phyloP scores from a whole-genome alignment of 2,888 invertebrate genomes.

The Diplolepis rosae region DNA sequence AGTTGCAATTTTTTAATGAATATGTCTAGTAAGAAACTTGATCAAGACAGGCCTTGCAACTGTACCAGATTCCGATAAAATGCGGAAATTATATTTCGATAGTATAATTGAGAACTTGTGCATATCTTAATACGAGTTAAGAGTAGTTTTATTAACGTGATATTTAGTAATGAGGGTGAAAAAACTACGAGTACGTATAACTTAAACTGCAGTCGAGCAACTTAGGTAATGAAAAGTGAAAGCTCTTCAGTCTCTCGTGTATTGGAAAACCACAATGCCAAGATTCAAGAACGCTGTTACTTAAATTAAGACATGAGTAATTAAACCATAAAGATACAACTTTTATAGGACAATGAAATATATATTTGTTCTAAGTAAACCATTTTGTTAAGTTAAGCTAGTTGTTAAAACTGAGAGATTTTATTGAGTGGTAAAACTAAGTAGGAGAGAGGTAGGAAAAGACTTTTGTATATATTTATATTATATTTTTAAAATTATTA shows the following conservation, averaged over 20 bases:
- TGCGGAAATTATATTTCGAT: conserved; percentile 42
- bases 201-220: background rate
- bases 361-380: too few relatives aligned
- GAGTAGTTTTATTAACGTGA: conserved; percentile 6
- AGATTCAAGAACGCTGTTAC: conserved; percentile 13
- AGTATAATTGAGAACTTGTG: conserved; percentile 8
- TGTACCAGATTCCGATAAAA: conserved; percentile 46
- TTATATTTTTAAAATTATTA: too few relatives aligned
- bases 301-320: background rate
- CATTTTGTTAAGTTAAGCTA: too few relatives aligned
- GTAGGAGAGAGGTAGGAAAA: too few relatives aligned
- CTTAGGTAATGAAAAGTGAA: background rate
- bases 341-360: too few relatives aligned
- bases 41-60: conserved; percentile 50
- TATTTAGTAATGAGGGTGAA: conserved; percentile 1
- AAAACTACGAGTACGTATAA: background rate
- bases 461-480: too few relatives aligned
- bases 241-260: background rate
- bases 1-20: conserved; percentile 51
- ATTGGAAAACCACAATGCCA: background rate
- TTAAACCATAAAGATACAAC: too few relatives aligned
- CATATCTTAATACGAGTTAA: conserved; percentile 14
- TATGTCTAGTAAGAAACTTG: conserved; percentile 53
- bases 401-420: too few relatives aligned
- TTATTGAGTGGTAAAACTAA: too few relatives aligned